Evolutionary conservation across 2,797 vertebrate genomes (phyloP), one percentile per base, ranked within the genome.

Genomic region (Lophura swinhoii): DNA sequence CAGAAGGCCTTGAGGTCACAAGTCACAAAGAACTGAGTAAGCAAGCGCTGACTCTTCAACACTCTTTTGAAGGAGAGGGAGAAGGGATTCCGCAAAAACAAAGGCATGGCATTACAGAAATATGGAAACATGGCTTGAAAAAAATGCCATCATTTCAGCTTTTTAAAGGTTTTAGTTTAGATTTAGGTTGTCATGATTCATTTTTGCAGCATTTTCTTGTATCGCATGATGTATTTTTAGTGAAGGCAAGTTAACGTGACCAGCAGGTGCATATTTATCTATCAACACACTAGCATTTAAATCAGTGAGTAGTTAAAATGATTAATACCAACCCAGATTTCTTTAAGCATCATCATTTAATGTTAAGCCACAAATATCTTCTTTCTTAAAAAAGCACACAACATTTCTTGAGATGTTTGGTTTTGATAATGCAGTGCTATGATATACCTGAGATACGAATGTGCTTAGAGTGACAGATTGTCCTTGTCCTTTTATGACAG

Each of bases 251-350:
- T 95, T 91, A 94, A 60, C 72, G 44, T 95, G 92, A 92, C 94
- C 92, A 64, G 70, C 72, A 84, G 72, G 74, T 37, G 23, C 0
- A 0, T 89, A 84, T 88, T 91, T 80, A 73, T 94, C 51, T 89
- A 41, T 79, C 73, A 55, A 89, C 48, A 92, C 63, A 14, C 81
- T 94, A 72, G 59, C 77, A 55, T 75, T 90, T 58, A 82, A 84
- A 79, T 73, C 51, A 69, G 8, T 92, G 89, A 93, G 67, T 91
- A 81, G 91, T 84, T 92, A 35, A 86, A 91, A 87, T 96, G 80
- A 96, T 94, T 96, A 95, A 95, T 95, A 73, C 44, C n/a, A 31
- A 64, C 87, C 84, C 92, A 84, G 85, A 88, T 95, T 94, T 90
- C 91, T 86, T 90, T 31, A 41, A 73, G 64, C 33, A 70, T 58